These are phyloP conservation scores for Chelonus formosanus DNA, from an alignment of 2,888 invertebrate genomes.

Conservation along the genomic window DNA sequence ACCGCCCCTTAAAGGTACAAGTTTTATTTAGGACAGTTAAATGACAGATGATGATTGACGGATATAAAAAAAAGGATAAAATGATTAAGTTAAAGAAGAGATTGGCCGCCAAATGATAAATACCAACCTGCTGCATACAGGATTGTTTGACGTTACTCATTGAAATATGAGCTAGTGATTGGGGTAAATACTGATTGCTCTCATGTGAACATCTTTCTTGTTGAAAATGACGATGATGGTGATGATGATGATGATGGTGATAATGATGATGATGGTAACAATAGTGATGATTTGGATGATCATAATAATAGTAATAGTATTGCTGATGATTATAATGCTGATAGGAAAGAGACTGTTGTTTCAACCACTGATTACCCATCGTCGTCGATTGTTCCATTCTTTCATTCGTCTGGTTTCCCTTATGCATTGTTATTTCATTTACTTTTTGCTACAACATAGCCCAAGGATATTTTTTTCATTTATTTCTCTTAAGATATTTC, in stretches of 20 bases:
- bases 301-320: slow-evolving; percentile 50
- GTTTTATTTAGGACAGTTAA: too few species aligned
- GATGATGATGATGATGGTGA: slow-evolving; percentile 51
- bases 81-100: too few species aligned
- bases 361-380: slow-evolving; percentile 61
- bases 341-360: slow-evolving; percentile 50
- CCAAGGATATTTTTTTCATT: slow-evolving; percentile 13
- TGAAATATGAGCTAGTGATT: slow-evolving; percentile 62
- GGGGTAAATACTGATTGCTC: slow-evolving; percentile 61
- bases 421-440: slow-evolving; percentile 62
- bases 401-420: slow-evolving; percentile 58
- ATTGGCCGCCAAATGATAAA: slow-evolving; percentile 13
- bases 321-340: slow-evolving; percentile 50
- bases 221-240: slow-evolving; percentile 47
- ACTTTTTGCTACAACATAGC: slow-evolving; percentile 60
- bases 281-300: slow-evolving; percentile 46
- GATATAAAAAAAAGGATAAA: too few species aligned
- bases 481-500: not conserved
- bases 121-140: slow-evolving; percentile 65
- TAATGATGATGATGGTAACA: slow-evolving; percentile 51
- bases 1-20: too few species aligned
- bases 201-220: slow-evolving; percentile 54
- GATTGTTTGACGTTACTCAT: slow-evolving; percentile 66
- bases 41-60: too few species aligned
- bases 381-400: slow-evolving; percentile 56